Conservation (phyloP, 2,888 invertebrate species). For the Drosophila basisetae region DNA sequence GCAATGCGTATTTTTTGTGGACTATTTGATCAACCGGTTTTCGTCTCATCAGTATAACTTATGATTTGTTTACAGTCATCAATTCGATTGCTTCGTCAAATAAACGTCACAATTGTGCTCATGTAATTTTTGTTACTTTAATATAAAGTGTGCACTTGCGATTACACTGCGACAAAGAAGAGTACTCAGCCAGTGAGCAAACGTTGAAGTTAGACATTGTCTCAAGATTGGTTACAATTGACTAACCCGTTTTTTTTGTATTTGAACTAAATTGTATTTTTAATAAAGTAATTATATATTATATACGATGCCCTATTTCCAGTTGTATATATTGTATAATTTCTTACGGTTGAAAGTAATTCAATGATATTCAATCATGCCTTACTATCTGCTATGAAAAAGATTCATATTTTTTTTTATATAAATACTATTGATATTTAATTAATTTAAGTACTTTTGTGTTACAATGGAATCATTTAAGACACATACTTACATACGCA, state of each 20-base stretch:
- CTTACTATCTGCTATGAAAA: background rate
- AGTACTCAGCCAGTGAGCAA: background rate
- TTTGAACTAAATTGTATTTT: background rate
- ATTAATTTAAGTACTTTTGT: background rate
- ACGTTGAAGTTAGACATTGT: background rate
- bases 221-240: background rate
- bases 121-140: background rate
- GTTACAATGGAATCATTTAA: background rate
- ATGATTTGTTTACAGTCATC: slow-evolving; percentile 18
- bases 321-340: background rate
- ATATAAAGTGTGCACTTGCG: background rate
- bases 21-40: slow-evolving; percentile 28
- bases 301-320: background rate
- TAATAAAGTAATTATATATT: background rate
- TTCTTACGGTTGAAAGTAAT: slow-evolving; percentile 18
- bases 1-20: background rate
- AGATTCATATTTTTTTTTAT: background rate
- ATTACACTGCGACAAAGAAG: background rate
- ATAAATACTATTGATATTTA: background rate
- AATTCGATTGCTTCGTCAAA: slow-evolving; percentile 7
- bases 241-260: background rate
- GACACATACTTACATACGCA: background rate
- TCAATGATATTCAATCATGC: background rate
- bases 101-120: slow-evolving; percentile 5
- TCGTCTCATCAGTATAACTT: slow-evolving; percentile 22